Evolutionary conservation across 2,797 vertebrate species (phyloP), one percentile per base, ranked within the genome.

Genomic region (Cyprinodon diabolis): DNA sequence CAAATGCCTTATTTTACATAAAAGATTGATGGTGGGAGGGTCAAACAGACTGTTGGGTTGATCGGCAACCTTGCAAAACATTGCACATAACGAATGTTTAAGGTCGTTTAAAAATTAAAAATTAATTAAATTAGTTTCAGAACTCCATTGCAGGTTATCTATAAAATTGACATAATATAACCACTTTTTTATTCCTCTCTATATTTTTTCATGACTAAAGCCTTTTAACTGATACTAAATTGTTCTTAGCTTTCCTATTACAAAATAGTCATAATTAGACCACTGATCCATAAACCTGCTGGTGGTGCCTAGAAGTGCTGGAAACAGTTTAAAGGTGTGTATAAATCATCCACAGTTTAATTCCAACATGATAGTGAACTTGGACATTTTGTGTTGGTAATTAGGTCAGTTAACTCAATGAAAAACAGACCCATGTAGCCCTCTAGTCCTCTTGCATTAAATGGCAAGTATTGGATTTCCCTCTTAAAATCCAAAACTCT

Each of bases 321-420:
- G 73, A 70, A 79, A 79, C 79, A 79, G 84, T 90, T 90, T 88
- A 87, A 70, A 89, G 79, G 83, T 85, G 86, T 77, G 62, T 48
- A 89, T 93, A 86, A 91, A 93, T 91, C 90, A 91, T 84, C 76
- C 79, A 54, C 86, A 85, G 87, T 87, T 92, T 91, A 91, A 88
- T 86, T 85, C 69, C 80, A 78, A 74, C 85, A 81, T 86, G 73
- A 87, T 84, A 77, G 86, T 92, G 84, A 84, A 90, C 91, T 90
- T 73, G 79, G 71, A 74, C 71, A 82, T 88, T 83, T 78, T 79
- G 75, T 87, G 89, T 79, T 77, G 5, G 63, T 81, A 85, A 87
- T 92, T 89, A 89, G 86, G 83, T 91, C 80, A 91, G 85, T 92
- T 91, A 87, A 77, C 80, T 71, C 76, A 55, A 80, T 58, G 74